Evolutionary conservation across 2,797 vertebrate species (phyloP).

Genomic region (Rhyacichthys aspro): DNA sequence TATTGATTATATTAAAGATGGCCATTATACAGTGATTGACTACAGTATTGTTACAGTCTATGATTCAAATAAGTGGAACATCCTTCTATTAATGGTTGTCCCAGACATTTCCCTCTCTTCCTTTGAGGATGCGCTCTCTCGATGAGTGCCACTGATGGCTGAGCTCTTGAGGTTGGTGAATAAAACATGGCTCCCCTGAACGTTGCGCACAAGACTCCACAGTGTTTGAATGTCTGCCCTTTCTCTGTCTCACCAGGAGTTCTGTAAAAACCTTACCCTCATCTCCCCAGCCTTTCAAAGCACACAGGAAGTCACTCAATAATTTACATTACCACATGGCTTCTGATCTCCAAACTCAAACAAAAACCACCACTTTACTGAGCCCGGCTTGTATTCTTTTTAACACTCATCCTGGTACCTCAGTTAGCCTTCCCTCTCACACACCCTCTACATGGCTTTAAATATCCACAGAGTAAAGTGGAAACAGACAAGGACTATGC

Average conservation of each 20-base stretch:
- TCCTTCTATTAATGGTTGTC: background rate
- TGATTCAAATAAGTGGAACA: background rate
- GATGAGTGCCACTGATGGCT: background rate
- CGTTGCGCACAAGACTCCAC: constrained; percentile 14
- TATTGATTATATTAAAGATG: too few relatives aligned
- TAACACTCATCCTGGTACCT: background rate
- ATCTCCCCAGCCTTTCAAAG: constrained; percentile 12
- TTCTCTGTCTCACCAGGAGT: constrained; percentile 18
- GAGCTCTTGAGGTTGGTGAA: constrained; percentile 19
- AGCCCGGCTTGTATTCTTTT: background rate
- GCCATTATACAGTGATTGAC: too few relatives aligned
- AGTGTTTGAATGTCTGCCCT: constrained; percentile 18
- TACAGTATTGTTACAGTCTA: too few relatives aligned
- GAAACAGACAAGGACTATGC: background rate
- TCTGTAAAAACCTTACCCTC: constrained; percentile 21
- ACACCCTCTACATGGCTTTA: background rate
- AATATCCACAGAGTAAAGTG: background rate
- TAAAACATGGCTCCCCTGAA: constrained; percentile 42
- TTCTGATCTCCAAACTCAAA: constrained; percentile 30
- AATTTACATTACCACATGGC: constrained; percentile 28
- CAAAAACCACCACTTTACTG: constrained; percentile 1
- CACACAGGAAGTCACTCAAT: constrained; percentile 32
- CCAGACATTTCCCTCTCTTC: background rate
- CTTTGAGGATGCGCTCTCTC: constrained; percentile 6
- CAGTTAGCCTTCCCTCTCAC: background rate